phyloP scores from a whole-genome alignment of 2,113 vertebrate genomes.

The Scomber scombrus region DNA sequence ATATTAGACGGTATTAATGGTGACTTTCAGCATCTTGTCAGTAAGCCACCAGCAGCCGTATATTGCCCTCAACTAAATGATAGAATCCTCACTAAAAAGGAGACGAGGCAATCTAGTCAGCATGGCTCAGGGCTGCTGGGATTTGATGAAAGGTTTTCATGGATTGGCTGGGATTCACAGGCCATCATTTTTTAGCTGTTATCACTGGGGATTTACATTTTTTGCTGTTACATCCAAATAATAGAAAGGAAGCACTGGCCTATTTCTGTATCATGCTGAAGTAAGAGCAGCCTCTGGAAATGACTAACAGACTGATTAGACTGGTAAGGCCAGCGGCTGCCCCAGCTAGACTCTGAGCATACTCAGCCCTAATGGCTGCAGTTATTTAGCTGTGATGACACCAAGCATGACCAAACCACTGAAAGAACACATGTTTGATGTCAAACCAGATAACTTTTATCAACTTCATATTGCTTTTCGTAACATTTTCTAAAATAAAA shows the following conservation, averaged over 20 bases:
- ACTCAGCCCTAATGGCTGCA: conserved; percentile 35
- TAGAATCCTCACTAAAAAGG: conserved; percentile 51
- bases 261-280: conserved; percentile 69
- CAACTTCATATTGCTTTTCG: not conserved
- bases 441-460: conserved; percentile 1
- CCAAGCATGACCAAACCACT: conserved; percentile 42
- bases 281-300: conserved; percentile 64
- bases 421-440: conserved; percentile 25
- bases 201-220: conserved; percentile 53
- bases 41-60: conserved; percentile 42
- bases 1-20: conserved; percentile 20
- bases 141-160: conserved; percentile 71
- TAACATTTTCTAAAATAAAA: not conserved
- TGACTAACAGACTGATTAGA: conserved; percentile 72
- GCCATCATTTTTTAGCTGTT: conserved; percentile 50
- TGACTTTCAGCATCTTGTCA: conserved; percentile 38
- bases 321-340: conserved; percentile 39
- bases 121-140: conserved; percentile 56
- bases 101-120: conserved; percentile 46
- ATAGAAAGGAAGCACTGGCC: conserved; percentile 54
- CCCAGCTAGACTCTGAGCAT: conserved; percentile 35
- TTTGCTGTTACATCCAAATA: conserved; percentile 60
- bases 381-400: conserved; percentile 44
- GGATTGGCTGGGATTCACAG: conserved; percentile 61
- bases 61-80: conserved; percentile 50